These are phyloP conservation scores for Aphelocoma californica DNA, from an alignment of 2,797 vertebrate species.

Conservation along the genomic window DNA sequence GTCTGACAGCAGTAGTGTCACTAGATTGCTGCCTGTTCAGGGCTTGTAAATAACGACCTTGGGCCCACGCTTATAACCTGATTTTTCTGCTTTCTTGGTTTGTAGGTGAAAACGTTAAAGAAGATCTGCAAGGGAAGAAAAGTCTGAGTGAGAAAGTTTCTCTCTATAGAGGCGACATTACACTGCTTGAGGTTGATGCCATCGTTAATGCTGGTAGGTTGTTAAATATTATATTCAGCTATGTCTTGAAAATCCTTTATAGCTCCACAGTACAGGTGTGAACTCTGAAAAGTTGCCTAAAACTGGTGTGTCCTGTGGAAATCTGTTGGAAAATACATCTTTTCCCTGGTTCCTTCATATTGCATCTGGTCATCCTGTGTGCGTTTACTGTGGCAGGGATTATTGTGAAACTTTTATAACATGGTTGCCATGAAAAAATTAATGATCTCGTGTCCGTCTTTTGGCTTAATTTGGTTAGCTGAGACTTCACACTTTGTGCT, in stretches of 20 bases:
- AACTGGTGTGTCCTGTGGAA: neutral
- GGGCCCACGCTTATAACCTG: neutral
- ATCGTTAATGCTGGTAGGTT: constrained; percentile 97
- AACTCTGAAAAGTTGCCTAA: neutral
- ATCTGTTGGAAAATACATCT: accelerated
- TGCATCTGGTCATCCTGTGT: neutral
- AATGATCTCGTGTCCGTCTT: neutral
- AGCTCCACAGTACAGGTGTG: accelerated
- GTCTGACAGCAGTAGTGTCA: neutral
- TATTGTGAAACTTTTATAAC: neutral
- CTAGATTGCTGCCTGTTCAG: neutral
- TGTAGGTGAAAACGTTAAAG: constrained; percentile 81
- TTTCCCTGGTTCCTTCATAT: accelerated
- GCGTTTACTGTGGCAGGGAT: neutral
- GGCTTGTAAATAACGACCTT: neutral
- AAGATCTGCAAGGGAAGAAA: constrained; percentile 74
- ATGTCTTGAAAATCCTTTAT: neutral
- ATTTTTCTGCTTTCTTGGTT: neutral
- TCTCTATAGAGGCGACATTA: constrained; percentile 97
- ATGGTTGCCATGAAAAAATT: accelerated
- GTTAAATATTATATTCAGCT: neutral
- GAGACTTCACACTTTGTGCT: neutral
- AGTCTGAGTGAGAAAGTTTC: constrained; percentile 89
- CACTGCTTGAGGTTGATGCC: constrained; percentile 91
- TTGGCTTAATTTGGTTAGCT: neutral